Evolutionary conservation across 2,888 invertebrate species (phyloP).

Genomic region (Trichopria drosophilae): DNA sequence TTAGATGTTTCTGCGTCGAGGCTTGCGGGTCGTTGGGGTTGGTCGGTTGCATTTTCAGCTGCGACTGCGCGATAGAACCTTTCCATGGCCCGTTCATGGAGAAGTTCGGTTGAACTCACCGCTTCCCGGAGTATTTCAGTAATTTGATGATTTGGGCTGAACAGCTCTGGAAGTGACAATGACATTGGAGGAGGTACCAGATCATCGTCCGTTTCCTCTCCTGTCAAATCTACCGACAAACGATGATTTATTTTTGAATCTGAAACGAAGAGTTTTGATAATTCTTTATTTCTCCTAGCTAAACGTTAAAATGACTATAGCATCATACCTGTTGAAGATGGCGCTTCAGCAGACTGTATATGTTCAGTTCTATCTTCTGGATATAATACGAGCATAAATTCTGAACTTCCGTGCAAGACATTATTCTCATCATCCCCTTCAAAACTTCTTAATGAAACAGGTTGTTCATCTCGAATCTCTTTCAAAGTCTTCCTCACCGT

Average conservation of each 20-base stretch:
- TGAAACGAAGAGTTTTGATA: no score
- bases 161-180: constrained; percentile 77
- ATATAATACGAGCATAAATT: constrained; percentile 79
- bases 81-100: constrained; percentile 81
- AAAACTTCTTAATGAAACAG: background rate
- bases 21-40: constrained; percentile 40
- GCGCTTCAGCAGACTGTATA: no score
- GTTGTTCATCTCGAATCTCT: background rate
- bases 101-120: constrained; percentile 79
- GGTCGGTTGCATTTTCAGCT: constrained; percentile 70
- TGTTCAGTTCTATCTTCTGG: no score
- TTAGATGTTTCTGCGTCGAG: constrained; percentile 24
- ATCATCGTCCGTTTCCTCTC: constrained; percentile 61
- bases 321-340: no score
- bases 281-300: no score
- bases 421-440: constrained; percentile 53
- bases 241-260: no score
- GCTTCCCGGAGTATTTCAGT: constrained; percentile 68
- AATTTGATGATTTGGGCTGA: constrained; percentile 63
- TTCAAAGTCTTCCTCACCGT: constrained; percentile 7
- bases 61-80: constrained; percentile 78
- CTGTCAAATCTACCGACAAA: no score
- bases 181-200: constrained; percentile 79
- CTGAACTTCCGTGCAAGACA: constrained; percentile 70
- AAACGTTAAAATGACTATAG: no score